These are phyloP conservation scores for Sitophilus oryzae DNA, from an alignment of 1,140 invertebrate genomes.

Conservation along the genomic window DNA sequence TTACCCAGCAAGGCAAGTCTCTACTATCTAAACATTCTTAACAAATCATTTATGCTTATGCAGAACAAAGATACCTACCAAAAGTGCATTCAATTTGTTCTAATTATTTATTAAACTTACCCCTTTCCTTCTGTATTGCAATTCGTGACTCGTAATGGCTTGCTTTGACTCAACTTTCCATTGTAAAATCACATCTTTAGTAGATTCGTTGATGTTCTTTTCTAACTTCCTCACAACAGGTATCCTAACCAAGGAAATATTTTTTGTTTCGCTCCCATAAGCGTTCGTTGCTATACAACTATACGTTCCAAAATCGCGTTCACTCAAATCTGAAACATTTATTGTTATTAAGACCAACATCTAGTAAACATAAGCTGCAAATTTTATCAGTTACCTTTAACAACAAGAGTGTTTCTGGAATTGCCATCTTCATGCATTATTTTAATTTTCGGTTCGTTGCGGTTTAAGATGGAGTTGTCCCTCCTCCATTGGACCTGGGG, in stretches of 20 bases:
- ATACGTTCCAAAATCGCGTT: constrained; percentile 32
- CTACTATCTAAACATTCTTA: background rate
- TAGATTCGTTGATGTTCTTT: constrained; percentile 14
- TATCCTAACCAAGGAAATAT: constrained; percentile 26
- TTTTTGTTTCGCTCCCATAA: constrained; percentile 12
- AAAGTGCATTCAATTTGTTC: background rate
- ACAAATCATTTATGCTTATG: background rate
- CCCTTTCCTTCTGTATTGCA: constrained; percentile 35
- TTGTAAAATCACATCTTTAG: constrained; percentile 28
- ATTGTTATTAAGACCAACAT: background rate
- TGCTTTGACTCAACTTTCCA: constrained; percentile 37
- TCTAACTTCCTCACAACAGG: constrained; percentile 27
- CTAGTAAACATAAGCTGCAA: background rate
- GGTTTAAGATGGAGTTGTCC: constrained; percentile 24
- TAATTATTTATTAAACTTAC: constrained; percentile 29
- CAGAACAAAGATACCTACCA: background rate
- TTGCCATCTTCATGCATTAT: constrained; percentile 16
- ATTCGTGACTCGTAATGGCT: constrained; percentile 26
- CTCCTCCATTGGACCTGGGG: constrained; percentile 31
- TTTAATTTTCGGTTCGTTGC: constrained; percentile 19
- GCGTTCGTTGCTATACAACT: constrained; percentile 30
- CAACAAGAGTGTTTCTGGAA: constrained; percentile 23
- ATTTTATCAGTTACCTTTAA: constrained; percentile 14
- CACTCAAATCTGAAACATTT: constrained; percentile 17
- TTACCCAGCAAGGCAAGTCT: no score